A percentile compares a stretch with the other conserved stretches of the same genome.
phyloP scores from a whole-genome alignment of 2,888 invertebrate species.

The Eupithecia centaureata region DNA sequence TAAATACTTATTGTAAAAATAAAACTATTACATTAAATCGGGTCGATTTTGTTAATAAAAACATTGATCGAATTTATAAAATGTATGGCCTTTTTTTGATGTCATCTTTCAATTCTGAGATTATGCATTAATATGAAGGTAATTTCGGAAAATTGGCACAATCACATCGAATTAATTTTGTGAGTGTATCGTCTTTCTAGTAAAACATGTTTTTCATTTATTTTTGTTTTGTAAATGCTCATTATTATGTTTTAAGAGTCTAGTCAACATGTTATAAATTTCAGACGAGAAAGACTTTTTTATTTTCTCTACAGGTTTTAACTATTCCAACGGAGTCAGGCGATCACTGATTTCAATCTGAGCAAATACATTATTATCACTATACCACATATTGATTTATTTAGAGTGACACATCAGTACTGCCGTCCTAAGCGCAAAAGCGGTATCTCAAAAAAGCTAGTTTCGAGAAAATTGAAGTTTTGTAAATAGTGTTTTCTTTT shows the following conservation, averaged over 20 bases:
- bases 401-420: no score
- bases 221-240: conserved; percentile 81
- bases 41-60: no score
- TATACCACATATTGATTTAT: no score
- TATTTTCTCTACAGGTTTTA: conserved; percentile 53
- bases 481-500: no score
- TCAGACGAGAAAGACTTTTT: conserved; percentile 67
- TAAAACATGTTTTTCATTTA: conserved; percentile 37
- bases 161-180: conserved; percentile 46
- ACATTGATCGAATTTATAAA: neutral
- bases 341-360: neutral
- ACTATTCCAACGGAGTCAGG: conserved; percentile 48
- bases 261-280: conserved; percentile 80
- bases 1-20: no score
- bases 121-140: neutral
- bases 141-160: neutral
- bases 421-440: no score
- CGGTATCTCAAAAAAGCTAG: no score
- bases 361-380: neutral
- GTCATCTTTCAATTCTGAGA: neutral
- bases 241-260: conserved; percentile 82
- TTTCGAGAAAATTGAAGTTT: no score
- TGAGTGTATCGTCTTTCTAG: conserved; percentile 52
- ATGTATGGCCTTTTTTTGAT: neutral
- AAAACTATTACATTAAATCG: no score